phyloP scores from a whole-genome alignment of 2,797 vertebrate species.

The Scomberomorus guttatus region DNA sequence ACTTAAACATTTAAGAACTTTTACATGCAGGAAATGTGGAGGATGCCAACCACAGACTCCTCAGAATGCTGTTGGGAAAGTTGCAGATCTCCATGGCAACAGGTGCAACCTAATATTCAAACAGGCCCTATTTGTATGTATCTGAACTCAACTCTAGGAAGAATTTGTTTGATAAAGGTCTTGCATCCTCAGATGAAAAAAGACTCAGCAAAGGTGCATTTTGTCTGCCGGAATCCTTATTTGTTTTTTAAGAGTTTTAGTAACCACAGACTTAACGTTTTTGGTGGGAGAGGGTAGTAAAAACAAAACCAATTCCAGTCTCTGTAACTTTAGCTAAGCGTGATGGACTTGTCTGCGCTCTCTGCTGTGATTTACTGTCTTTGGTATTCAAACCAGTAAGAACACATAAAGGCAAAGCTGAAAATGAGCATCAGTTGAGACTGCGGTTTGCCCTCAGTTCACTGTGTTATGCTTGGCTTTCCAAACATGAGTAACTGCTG shows the following conservation, averaged over 20 bases:
- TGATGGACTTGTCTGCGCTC: slow-evolving; percentile 21
- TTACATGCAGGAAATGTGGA: background rate
- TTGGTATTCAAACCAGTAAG: slow-evolving; percentile 34
- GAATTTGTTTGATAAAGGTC: background rate
- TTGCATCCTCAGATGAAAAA: slow-evolving; percentile 10
- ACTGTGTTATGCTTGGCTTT: slow-evolving; percentile 46
- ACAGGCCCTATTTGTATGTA: background rate
- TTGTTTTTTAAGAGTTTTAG: background rate
- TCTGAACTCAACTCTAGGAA: background rate
- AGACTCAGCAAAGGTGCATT: slow-evolving; percentile 6
- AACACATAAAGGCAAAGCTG: slow-evolving; percentile 40
- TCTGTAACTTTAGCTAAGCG: slow-evolving; percentile 28
- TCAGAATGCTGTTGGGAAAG: slow-evolving; percentile 19
- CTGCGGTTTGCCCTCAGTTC: slow-evolving; percentile 42
- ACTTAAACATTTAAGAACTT: background rate
- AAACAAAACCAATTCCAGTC: slow-evolving; percentile 33
- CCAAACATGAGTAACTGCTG: slow-evolving; percentile 41
- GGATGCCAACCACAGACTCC: background rate
- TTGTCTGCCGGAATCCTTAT: background rate
- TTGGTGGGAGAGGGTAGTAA: slow-evolving; percentile 29
- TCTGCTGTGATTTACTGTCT: slow-evolving; percentile 41
- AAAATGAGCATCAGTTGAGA: slow-evolving; percentile 47
- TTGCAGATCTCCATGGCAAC: slow-evolving; percentile 28
- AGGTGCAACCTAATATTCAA: slow-evolving; percentile 19
- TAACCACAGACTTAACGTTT: slow-evolving; percentile 29